Base-by-base conservation (phyloP, 2,113 vertebrate species). In the Leucopsar rothschildi region DNA sequence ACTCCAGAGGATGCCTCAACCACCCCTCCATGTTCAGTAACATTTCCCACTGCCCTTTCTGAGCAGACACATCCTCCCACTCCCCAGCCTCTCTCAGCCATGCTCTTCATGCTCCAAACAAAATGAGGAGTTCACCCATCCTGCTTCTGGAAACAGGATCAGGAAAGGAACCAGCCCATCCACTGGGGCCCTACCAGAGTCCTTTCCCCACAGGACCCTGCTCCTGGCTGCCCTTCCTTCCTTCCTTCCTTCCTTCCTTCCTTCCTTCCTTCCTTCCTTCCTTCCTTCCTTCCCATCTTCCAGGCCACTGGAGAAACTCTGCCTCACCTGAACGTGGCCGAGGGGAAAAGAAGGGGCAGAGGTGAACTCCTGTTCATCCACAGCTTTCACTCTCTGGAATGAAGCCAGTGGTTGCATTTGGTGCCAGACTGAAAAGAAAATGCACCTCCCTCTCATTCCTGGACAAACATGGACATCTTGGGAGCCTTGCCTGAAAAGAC, bases 131-230 rank as follows among this genome's bases (percentile, higher is more conserved):
- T 24, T 73, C 44, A 24, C 19, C 23, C 10, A 17, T 9, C 17
- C 24, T 17, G 1, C 45, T 73, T 14, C 78, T 61, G 31, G 19
- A 57, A 75, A 50, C 5, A 12, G 47, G 40, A 69, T 42, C 18
- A 24, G 23, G 19, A 69, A 27, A 29, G 23, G 35, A 29, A 37
- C 17, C 12, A 22, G 35, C 47, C 31, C 50, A 33, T 60, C 55
- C 44, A 1, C 9, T 33, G 24, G 20, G 70, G 6, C 24, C 39
- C 14, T 0, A 1, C 33, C 76, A 17, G 31, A 35, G 13, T 25
- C n/a, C 35, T 28, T 61, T 35, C 31, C 15, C 37, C 3, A 49
- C 23, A 49, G 49, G 24, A 50, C 49, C 49, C 49, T 50, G 49
- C 49, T 50, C 49, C 49, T 25, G 23, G 49, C 24, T 57, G 50